A percentile compares a stretch with the other conserved stretches of the same genome.
These are phyloP conservation scores for Periophthalmus magnuspinnatus DNA, from an alignment of 2,797 vertebrate species.

Conservation along the genomic window DNA sequence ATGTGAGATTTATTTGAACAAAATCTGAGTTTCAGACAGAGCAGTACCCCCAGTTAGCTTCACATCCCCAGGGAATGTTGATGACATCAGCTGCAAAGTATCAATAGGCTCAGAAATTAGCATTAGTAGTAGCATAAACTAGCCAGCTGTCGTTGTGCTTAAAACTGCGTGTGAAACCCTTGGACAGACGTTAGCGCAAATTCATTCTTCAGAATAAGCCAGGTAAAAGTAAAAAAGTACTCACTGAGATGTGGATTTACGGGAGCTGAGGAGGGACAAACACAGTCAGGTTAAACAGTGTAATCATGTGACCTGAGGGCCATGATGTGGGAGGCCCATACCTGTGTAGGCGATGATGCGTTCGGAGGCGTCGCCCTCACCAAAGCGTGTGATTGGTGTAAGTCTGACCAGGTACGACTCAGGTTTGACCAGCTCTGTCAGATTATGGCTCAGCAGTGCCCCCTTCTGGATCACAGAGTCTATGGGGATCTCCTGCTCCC, in stretches of 20 bases:
- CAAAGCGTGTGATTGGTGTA: conserved; percentile 92
- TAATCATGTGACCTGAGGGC: neutral
- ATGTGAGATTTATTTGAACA: no score
- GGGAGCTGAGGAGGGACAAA: conserved; percentile 60
- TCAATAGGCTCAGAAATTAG: no score
- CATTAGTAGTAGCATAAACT: no score
- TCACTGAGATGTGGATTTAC: conserved; percentile 74
- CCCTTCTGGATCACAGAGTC: conserved; percentile 88
- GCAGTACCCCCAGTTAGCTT: no score
- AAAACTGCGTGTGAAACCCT: no score
- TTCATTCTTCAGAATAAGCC: no score
- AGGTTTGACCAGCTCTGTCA: conserved; percentile 91
- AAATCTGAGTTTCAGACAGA: no score
- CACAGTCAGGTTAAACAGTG: neutral
- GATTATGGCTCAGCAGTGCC: conserved; percentile 91
- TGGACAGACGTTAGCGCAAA: no score
- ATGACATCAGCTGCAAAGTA: no score
- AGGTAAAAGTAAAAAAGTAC: conserved; percentile 28
- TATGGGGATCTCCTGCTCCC: conserved; percentile 94
- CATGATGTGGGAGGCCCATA: conserved; percentile 11
- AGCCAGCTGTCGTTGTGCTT: no score
- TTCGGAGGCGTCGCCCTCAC: conserved; percentile 91
- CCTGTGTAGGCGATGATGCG: conserved; percentile 87
- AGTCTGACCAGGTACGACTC: conserved; percentile 93
- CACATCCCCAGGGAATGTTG: no score